phyloP scores from a whole-genome alignment of 1,140 invertebrate species.

The Psix sp. region DNA sequence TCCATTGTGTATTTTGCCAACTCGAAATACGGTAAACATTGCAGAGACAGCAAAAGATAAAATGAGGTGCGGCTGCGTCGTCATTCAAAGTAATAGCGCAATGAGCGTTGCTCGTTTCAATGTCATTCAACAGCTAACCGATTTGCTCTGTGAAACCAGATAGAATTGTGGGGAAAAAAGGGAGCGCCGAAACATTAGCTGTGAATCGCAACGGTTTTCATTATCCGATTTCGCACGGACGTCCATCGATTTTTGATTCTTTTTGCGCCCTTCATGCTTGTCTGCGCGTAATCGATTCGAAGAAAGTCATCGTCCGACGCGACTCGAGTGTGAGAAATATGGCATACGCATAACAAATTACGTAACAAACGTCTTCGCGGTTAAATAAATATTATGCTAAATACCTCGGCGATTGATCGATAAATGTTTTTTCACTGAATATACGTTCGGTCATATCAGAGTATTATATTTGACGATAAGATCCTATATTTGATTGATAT shows the following conservation, averaged over 20 bases:
- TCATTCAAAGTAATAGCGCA: constrained; percentile 69
- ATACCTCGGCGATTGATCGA: background rate
- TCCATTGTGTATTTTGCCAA: constrained; percentile 32
- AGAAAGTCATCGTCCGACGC: constrained; percentile 35
- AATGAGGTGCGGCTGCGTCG: constrained; percentile 67
- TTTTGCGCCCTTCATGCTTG: constrained; percentile 50
- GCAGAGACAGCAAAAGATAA: constrained; percentile 60
- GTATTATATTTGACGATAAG: too few species aligned
- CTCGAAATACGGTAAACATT: constrained; percentile 36
- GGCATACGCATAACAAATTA: constrained; percentile 33
- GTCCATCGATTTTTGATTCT: constrained; percentile 60
- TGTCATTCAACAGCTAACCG: constrained; percentile 61
- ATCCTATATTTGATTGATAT: too few species aligned
- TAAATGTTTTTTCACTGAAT: background rate
- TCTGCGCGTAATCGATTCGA: constrained; percentile 48
- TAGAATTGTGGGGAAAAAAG: constrained; percentile 42
- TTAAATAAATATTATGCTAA: background rate
- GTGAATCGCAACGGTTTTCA: constrained; percentile 59
- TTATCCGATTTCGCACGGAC: constrained; percentile 63
- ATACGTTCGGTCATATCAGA: too few species aligned
- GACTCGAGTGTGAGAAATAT: constrained; percentile 35
- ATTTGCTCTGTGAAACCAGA: constrained; percentile 31
- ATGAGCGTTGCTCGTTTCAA: constrained; percentile 59
- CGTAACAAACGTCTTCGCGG: constrained; percentile 31
- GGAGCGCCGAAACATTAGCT: constrained; percentile 40